These are phyloP conservation scores for Gonioctena quinquepunctata DNA, from an alignment of 1,140 invertebrate species.

Conservation along the genomic window DNA sequence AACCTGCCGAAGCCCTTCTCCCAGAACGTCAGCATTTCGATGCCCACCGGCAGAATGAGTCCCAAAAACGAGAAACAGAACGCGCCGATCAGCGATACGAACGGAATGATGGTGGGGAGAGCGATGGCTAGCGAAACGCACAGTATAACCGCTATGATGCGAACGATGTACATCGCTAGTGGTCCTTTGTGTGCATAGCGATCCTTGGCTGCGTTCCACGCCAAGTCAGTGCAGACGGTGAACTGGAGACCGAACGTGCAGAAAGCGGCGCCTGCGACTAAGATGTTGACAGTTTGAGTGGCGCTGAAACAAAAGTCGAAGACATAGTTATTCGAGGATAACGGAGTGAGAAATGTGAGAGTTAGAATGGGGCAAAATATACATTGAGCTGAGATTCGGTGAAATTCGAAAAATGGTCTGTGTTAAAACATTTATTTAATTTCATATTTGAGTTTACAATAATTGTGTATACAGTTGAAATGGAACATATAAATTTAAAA, in stretches of 20 bases:
- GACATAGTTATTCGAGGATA: background rate
- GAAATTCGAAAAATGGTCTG: too few species aligned
- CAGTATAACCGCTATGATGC: constrained; percentile 65
- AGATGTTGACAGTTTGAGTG: constrained; percentile 82
- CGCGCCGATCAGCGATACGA: constrained; percentile 92
- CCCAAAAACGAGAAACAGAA: constrained; percentile 93
- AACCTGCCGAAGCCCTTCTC: constrained; percentile 71
- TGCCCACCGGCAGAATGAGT: constrained; percentile 85
- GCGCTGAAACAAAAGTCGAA: constrained; percentile 63
- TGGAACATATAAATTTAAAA: too few species aligned
- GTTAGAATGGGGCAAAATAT: too few species aligned
- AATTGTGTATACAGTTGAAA: too few species aligned
- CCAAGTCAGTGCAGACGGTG: constrained; percentile 88
- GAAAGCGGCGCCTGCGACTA: constrained; percentile 87
- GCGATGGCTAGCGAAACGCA: constrained; percentile 80
- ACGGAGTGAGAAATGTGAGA: too few species aligned
- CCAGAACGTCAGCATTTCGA: constrained; percentile 85
- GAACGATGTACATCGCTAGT: constrained; percentile 76
- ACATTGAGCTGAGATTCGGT: too few species aligned
- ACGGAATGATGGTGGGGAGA: constrained; percentile 86
- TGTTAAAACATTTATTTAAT: too few species aligned
- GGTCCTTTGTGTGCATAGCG: constrained; percentile 67
- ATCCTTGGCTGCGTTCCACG: constrained; percentile 74
- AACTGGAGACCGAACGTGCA: constrained; percentile 94
- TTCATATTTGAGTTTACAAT: too few species aligned